Percentiles rank a stretch among this genome's conserved stretches.
Conservation (phyloP, 2,113 vertebrate species). For the Scomber japonicus region DNA sequence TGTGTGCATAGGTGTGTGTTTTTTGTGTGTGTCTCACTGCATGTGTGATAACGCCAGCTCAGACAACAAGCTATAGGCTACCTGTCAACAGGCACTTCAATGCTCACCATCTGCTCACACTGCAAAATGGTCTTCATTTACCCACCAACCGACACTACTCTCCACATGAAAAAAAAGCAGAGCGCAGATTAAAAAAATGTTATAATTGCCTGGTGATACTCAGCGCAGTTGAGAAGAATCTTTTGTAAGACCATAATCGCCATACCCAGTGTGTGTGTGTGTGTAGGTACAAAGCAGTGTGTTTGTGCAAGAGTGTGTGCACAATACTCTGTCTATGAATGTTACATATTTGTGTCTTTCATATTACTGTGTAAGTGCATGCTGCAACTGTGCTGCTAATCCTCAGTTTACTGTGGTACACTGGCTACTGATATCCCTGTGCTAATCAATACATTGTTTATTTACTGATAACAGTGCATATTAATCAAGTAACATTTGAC, state of each 20-base stretch:
- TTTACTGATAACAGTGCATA: not conserved
- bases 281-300: not conserved
- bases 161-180: conserved; percentile 59
- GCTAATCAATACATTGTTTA: conserved; percentile 10
- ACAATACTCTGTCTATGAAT: not conserved
- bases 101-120: conserved; percentile 92
- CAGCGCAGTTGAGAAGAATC: conserved; percentile 71
- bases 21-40: conserved; percentile 50
- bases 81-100: conserved; percentile 94
- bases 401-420: not conserved
- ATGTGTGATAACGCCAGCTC: conserved; percentile 88
- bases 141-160: conserved; percentile 77
- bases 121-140: conserved; percentile 89
- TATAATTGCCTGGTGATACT: conserved; percentile 82
- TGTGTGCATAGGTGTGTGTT: conserved; percentile 77
- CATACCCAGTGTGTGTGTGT: not conserved
- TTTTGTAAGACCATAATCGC: conserved; percentile 53
- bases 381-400: not conserved
- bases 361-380: not conserved
- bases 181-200: conserved; percentile 51
- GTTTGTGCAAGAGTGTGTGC: not conserved
- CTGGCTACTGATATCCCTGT: not conserved
- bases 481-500: conserved; percentile 5
- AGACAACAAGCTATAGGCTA: conserved; percentile 93
- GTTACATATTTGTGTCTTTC: conserved; percentile 1